Percentiles rank a stretch among this genome's conserved stretches.
phyloP scores from a whole-genome alignment of 2,113 vertebrate genomes.

The Corynorhinus townsendii region DNA sequence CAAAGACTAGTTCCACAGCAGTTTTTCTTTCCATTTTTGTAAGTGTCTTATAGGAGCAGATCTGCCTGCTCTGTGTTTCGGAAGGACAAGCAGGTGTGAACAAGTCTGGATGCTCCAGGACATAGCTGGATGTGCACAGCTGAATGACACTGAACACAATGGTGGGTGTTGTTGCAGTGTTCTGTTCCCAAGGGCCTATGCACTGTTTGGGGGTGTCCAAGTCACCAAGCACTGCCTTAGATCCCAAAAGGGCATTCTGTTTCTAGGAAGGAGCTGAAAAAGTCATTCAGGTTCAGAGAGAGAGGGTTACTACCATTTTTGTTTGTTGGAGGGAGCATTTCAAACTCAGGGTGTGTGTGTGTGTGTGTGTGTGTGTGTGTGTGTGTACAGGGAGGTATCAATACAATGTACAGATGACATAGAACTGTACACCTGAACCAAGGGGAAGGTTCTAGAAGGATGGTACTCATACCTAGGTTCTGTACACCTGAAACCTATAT shows the following conservation, averaged over 20 bases:
- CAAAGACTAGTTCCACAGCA: background rate
- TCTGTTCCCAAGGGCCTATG: background rate
- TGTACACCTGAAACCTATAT: background rate
- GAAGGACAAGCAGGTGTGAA: background rate
- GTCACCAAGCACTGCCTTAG: background rate
- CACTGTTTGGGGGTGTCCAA: background rate
- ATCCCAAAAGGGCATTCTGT: background rate
- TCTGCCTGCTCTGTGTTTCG: background rate
- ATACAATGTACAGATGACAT: background rate
- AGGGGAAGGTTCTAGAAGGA: no score
- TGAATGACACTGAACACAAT: accelerated
- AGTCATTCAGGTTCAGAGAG: background rate
- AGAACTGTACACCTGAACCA: background rate
- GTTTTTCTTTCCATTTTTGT: background rate
- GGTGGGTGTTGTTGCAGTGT: background rate
- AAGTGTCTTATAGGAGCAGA: background rate
- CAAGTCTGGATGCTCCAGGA: background rate
- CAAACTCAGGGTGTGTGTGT: background rate
- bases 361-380: no score
- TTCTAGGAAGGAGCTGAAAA: background rate
- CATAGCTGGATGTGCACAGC: background rate
- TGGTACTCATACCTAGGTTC: no score
- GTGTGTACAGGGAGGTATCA: background rate
- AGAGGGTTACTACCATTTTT: background rate
- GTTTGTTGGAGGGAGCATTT: background rate